Evolutionary conservation across 2,888 invertebrate species (phyloP).

Genomic region (Imbricaverruca yamaguchii): DNA sequence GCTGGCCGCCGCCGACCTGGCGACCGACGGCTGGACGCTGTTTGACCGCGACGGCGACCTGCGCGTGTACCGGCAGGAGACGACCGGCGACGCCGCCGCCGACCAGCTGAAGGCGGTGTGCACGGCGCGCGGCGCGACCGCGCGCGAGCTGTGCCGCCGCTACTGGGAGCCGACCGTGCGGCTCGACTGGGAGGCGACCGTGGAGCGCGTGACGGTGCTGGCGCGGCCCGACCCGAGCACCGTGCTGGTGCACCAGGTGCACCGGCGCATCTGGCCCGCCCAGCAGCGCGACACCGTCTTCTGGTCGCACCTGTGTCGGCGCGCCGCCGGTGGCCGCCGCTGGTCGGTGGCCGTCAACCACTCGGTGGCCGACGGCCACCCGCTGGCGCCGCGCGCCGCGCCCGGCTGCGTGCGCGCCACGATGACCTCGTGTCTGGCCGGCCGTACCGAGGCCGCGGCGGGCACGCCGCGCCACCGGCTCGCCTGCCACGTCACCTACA

Average conservation of each 20-base stretch:
- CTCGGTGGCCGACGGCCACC: slow-evolving; percentile 38
- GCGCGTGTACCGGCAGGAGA: slow-evolving; percentile 93
- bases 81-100: slow-evolving; percentile 81
- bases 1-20: slow-evolving; percentile 43
- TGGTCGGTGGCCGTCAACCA: slow-evolving; percentile 48
- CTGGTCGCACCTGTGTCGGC: slow-evolving; percentile 89
- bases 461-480: slow-evolving; percentile 49
- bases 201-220: slow-evolving; percentile 88
- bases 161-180: slow-evolving; percentile 90
- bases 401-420: slow-evolving; percentile 4
- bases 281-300: slow-evolving; percentile 96
- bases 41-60: slow-evolving; percentile 99
- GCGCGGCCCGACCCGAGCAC: slow-evolving; percentile 86
- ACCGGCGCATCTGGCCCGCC: slow-evolving; percentile 98
- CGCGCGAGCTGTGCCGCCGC: slow-evolving; percentile 94
- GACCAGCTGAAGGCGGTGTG: slow-evolving; percentile 98
- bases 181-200: slow-evolving; percentile 94
- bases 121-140: slow-evolving; percentile 92
- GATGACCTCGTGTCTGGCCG: neutral
- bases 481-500: slow-evolving; percentile 46
- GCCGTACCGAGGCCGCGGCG: slow-evolving; percentile 37
- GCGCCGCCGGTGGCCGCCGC: slow-evolving; percentile 38
- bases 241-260: slow-evolving; percentile 78
- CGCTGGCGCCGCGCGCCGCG: neutral
- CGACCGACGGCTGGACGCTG: slow-evolving; percentile 85